phyloP scores from a whole-genome alignment of 2,113 vertebrate genomes.

The Archilochus colubris region DNA sequence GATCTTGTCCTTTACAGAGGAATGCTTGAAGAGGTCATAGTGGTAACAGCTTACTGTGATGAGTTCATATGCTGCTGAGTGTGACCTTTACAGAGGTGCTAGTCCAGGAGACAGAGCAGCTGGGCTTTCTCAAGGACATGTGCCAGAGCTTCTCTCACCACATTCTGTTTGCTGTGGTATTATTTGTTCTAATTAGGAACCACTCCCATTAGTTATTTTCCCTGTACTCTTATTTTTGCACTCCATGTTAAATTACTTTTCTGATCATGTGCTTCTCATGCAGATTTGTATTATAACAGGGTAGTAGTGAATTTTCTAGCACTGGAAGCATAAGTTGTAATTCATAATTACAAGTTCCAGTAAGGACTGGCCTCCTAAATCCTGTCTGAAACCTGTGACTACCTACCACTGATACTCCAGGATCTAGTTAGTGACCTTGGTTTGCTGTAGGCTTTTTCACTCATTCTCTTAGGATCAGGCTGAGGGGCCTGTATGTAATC shows the following conservation, averaged over 20 bases:
- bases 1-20: background rate
- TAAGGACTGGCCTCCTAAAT: background rate
- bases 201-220: conserved; percentile 1
- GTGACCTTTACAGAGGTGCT: conserved; percentile 3
- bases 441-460: background rate
- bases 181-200: conserved; percentile 10
- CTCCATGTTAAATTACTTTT: background rate
- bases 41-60: background rate
- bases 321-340: background rate
- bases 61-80: background rate
- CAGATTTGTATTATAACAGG: background rate
- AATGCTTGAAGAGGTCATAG: background rate
- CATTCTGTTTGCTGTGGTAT: background rate
- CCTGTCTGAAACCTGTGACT: background rate
- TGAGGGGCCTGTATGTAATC: background rate
- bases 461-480: background rate
- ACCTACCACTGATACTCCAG: background rate
- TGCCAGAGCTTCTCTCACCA: background rate
- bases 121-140: background rate
- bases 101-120: background rate
- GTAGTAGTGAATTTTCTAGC: background rate
- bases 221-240: background rate
- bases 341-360: background rate
- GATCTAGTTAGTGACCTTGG: background rate
- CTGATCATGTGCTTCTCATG: background rate